These are phyloP conservation scores for Corbicula japonica DNA, from an alignment of 2,888 invertebrate genomes.

Conservation along the genomic window DNA sequence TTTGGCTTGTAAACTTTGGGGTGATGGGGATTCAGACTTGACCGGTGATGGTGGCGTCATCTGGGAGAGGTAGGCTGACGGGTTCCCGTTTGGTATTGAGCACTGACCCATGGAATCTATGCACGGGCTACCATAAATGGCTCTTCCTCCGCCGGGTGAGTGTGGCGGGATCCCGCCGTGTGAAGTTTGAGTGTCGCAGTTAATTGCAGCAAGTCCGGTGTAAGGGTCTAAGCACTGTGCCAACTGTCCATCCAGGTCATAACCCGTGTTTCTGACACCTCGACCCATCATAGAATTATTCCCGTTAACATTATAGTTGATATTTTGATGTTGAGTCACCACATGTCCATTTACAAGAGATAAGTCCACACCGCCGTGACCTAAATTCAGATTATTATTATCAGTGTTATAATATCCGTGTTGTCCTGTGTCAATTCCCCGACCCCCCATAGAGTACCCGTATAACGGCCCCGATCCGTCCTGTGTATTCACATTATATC, in stretches of 20 bases:
- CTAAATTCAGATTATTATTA: conserved; percentile 56
- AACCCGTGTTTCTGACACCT: conserved; percentile 61
- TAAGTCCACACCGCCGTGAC: conserved; percentile 69
- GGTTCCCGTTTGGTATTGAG: conserved; percentile 72
- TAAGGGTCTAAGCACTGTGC: conserved; percentile 71
- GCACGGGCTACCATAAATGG: conserved; percentile 70
- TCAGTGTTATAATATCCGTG: conserved; percentile 74
- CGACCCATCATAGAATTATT: conserved; percentile 72
- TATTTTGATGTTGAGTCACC: conserved; percentile 69
- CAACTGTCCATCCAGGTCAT: conserved; percentile 70
- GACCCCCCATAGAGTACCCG: conserved; percentile 78
- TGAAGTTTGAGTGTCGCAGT: conserved; percentile 60
- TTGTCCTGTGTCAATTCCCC: conserved; percentile 80
- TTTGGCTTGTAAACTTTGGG: conserved; percentile 76
- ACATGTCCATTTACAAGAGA: conserved; percentile 71
- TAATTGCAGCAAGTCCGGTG: conserved; percentile 65
- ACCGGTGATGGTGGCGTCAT: conserved; percentile 76
- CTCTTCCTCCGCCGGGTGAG: conserved; percentile 68
- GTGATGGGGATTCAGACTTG: conserved; percentile 77
- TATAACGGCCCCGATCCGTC: conserved; percentile 74
- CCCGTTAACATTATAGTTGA: conserved; percentile 59
- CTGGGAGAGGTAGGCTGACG: conserved; percentile 68
- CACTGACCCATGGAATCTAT: conserved; percentile 72
- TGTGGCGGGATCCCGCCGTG: conserved; percentile 65
- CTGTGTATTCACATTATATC: conserved; percentile 68